Base-by-base conservation (phyloP, 2,888 invertebrate genomes). In the Bombyx huttoni region DNA sequence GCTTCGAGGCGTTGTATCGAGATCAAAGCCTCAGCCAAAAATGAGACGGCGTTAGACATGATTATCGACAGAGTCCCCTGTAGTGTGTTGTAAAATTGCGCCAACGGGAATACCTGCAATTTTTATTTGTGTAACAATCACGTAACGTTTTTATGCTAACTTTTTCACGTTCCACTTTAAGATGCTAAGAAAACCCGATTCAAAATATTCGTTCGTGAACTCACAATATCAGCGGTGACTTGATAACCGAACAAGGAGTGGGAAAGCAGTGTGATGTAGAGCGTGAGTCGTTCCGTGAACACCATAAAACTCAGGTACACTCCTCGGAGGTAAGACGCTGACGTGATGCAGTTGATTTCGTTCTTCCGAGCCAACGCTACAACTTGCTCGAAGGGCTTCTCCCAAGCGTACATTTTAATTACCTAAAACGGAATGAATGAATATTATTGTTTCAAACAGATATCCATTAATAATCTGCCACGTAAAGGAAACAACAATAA, bases 391-490 rank as follows among this genome's bases (percentile, higher is more conserved):
- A 98, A 98, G 0, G 97, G 95, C 62, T 93, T 94, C 75, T 98
- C 98, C 95, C 98, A 98, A 3, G 97, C 95, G 73, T 98, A 98
- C 97, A 98, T 98, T 89, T 98, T 98, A 59, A 98, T 96, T 2
- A 98, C 96, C 89, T 95, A 84, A 67, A 90, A 61, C 55, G 48
- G 12, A 40, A 40, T 40, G 40, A 40, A 6, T 12, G 7, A 40
- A 12, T 10, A 40, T 10, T 40, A 40, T 12, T 8, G 40, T 8
- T 40, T 40, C 40, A 12, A 8, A 1, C 40, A 40, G 8, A 40
- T 40, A 10, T 40, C 12, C 9, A 10, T 10, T 3, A 40, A 24
- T 5, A 24, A 24, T 24, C 24, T 24, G 24, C 5, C 24, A 24
- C 24, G 24, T 24, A 24, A 24, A 24, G 0, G 2, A 1, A 0